phyloP scores from a whole-genome alignment of 2,797 vertebrate genomes.

The Aldrovandia affinis region DNA sequence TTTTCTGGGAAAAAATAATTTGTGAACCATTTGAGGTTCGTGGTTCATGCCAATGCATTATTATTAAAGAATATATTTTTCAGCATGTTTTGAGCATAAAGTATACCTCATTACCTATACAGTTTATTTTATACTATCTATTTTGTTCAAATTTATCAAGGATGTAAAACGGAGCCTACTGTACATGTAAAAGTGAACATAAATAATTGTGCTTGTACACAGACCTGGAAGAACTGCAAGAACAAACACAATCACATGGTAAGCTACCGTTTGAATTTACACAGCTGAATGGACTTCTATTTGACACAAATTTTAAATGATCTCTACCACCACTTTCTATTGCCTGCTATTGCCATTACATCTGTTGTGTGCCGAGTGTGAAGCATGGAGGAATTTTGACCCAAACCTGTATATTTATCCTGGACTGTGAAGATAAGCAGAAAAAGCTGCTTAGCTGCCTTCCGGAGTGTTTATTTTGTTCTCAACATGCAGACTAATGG shows the following conservation, averaged over 20 bases:
- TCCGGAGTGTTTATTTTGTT: not conserved
- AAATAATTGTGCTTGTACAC: not conserved
- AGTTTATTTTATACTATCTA: too few relatives aligned
- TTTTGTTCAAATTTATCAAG: too few relatives aligned
- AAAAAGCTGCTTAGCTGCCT: conserved; percentile 1
- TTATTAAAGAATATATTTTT: too few relatives aligned
- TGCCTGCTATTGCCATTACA: not conserved
- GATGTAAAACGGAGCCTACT: too few relatives aligned
- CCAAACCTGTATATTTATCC: conserved; percentile 16
- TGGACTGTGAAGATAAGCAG: not conserved
- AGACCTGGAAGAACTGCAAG: not conserved
- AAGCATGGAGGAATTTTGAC: conserved; percentile 4
- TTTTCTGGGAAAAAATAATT: too few relatives aligned
- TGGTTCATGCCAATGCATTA: too few relatives aligned
- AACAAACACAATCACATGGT: not conserved
- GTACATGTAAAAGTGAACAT: not conserved
- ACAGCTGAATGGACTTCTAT: not conserved
- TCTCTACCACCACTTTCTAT: not conserved
- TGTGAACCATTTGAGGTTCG: too few relatives aligned
- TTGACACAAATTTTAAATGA: not conserved
- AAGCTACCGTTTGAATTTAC: not conserved
- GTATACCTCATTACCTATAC: too few relatives aligned
- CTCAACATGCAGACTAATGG: not conserved
- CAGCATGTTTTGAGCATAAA: too few relatives aligned
- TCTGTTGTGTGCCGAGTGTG: not conserved